These are phyloP conservation scores for Morinoia aosen DNA, from an alignment of 2,888 invertebrate species.

Conservation along the genomic window DNA sequence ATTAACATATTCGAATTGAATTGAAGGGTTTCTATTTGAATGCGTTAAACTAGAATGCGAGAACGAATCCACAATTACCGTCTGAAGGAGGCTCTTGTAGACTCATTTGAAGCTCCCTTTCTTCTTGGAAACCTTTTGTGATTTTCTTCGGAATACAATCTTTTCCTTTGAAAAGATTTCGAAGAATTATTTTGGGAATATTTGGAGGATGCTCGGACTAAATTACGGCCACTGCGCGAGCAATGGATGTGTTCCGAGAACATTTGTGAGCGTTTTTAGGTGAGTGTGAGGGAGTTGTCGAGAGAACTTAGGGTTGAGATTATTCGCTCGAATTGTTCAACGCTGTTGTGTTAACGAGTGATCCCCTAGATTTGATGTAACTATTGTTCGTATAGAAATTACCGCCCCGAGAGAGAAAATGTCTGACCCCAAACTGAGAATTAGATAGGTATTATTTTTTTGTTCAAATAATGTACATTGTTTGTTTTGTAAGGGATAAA, in stretches of 20 bases:
- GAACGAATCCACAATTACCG: not conserved
- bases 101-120: not conserved
- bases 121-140: not conserved
- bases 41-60: not conserved
- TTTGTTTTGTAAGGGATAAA: no score
- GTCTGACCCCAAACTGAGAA: no score
- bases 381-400: no score
- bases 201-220: not conserved
- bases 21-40: not conserved
- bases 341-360: not conserved
- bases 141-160: not conserved
- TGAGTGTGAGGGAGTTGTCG: not conserved
- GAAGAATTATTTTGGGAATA: not conserved
- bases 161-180: not conserved
- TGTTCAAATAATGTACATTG: no score
- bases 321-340: not conserved
- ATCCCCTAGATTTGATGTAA: no score
- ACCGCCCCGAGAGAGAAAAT: no score
- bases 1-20: not conserved
- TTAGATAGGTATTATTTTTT: no score
- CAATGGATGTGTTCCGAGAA: no score
- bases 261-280: no score
- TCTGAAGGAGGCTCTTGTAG: not conserved
- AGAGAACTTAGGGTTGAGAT: not conserved
- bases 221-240: not conserved